Evolutionary conservation across 2,888 invertebrate genomes (phyloP).

Genomic region (Chalcosyrphus nemorum): DNA sequence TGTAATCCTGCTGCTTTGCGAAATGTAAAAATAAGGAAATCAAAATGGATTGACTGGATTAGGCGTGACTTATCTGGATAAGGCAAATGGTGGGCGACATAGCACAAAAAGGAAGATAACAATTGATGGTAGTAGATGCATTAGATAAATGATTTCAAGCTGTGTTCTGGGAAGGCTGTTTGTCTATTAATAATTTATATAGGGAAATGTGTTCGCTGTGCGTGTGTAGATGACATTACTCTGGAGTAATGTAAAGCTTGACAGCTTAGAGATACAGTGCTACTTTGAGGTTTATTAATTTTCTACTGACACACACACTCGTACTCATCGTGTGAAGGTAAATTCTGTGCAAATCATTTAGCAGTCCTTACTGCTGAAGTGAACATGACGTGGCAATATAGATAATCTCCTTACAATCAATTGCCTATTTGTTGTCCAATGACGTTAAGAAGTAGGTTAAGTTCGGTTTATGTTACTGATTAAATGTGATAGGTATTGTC

Average conservation of each 20-base stretch:
- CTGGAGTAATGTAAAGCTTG: neutral
- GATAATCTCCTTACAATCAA: neutral
- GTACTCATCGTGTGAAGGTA: neutral
- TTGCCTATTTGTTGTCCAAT: neutral
- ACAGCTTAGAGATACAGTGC: slow-evolving; percentile 2
- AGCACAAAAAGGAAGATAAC: neutral
- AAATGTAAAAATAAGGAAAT: slow-evolving; percentile 39
- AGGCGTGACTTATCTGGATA: slow-evolving; percentile 18
- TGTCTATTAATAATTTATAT: slow-evolving; percentile 37
- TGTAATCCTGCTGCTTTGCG: slow-evolving; percentile 34
- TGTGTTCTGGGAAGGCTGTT: slow-evolving; percentile 3
- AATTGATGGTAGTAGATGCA: slow-evolving; percentile 49
- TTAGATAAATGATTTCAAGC: slow-evolving; percentile 37
- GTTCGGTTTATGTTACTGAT: no score
- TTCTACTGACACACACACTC: neutral
- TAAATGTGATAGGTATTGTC: no score
- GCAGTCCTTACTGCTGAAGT: neutral
- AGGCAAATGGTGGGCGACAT: neutral
- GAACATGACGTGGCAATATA: neutral
- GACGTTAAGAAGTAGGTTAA: neutral
- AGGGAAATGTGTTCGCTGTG: neutral
- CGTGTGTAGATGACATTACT: neutral
- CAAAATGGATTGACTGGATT: slow-evolving; percentile 51
- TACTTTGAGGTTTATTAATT: neutral
- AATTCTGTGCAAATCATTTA: neutral